Percentiles rank a stretch among this genome's conserved stretches.
Evolutionary conservation across 2,113 vertebrate genomes (phyloP).

Genomic region (Mirounga angustirostris): DNA sequence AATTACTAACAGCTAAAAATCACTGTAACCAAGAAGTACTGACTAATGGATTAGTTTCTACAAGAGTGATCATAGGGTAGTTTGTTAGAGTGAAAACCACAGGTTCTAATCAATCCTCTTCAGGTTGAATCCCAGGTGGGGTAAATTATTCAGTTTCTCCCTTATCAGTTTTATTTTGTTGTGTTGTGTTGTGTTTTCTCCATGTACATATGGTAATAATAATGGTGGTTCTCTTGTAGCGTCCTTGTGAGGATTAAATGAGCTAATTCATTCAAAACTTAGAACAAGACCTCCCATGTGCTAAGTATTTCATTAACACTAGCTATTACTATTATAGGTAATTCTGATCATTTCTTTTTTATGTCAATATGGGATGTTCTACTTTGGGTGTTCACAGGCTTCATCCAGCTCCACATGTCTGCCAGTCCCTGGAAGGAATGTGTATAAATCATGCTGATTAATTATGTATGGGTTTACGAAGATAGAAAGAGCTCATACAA

Average conservation of each 20-base stretch:
- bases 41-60: not conserved
- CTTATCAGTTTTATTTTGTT: not conserved
- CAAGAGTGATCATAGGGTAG: not conserved
- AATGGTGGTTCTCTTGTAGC: not conserved
- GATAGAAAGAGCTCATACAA: not conserved
- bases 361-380: not conserved
- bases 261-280: not conserved
- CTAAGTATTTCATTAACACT: not conserved
- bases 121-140: not conserved
- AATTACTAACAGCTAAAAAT: conserved; percentile 40
- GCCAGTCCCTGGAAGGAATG: not conserved
- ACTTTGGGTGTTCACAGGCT: not conserved
- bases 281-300: not conserved
- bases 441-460: not conserved
- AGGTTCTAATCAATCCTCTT: not conserved
- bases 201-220: not conserved
- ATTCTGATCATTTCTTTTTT: not conserved
- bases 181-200: not conserved
- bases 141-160: not conserved
- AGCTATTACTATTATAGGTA: not conserved
- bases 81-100: not conserved
- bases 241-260: not conserved
- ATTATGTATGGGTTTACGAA: not conserved
- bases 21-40: not conserved
- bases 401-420: not conserved